These are phyloP conservation scores for Halesus radiatus DNA, from an alignment of 1,140 invertebrate genomes.

Conservation along the genomic window DNA sequence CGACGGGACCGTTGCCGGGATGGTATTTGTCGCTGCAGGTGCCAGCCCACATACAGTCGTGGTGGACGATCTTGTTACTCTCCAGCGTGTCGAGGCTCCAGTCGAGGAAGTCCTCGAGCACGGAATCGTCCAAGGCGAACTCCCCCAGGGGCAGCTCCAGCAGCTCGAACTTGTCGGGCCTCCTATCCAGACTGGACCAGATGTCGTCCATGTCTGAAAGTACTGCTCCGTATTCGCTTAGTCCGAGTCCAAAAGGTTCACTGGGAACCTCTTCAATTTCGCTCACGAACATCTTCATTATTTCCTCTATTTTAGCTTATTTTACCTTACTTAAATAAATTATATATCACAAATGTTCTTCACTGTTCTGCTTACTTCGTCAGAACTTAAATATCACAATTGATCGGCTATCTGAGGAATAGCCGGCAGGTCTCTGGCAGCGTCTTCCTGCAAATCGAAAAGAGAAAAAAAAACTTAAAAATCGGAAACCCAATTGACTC, in stretches of 20 bases:
- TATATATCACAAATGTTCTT: slow-evolving; percentile 55
- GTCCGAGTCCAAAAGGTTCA: slow-evolving; percentile 28
- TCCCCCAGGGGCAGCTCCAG: slow-evolving; percentile 60
- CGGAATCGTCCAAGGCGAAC: slow-evolving; percentile 60
- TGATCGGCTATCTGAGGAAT: slow-evolving; percentile 32
- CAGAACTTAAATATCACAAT: slow-evolving; percentile 55
- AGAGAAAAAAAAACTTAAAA: background rate
- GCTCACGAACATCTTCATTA: slow-evolving; percentile 46
- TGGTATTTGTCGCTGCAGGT: slow-evolving; percentile 63
- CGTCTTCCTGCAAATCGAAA: slow-evolving; percentile 36
- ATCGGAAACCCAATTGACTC: background rate
- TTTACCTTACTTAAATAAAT: slow-evolving; percentile 42
- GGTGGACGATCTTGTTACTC: slow-evolving; percentile 66
- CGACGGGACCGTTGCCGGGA: slow-evolving; percentile 3
- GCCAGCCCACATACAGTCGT: slow-evolving; percentile 70
- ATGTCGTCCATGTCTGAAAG: slow-evolving; percentile 54
- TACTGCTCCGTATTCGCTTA: slow-evolving; percentile 40
- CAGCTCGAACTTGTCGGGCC: slow-evolving; percentile 61
- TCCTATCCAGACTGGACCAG: slow-evolving; percentile 40
- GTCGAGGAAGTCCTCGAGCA: slow-evolving; percentile 61
- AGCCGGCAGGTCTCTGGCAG: slow-evolving; percentile 50
- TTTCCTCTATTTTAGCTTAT: slow-evolving; percentile 29
- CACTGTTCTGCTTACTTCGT: slow-evolving; percentile 47
- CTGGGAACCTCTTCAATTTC: slow-evolving; percentile 39
- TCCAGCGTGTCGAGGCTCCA: slow-evolving; percentile 62